Conservation (phyloP, 2,888 invertebrate genomes). For the Teinopalpus imperialis region DNA sequence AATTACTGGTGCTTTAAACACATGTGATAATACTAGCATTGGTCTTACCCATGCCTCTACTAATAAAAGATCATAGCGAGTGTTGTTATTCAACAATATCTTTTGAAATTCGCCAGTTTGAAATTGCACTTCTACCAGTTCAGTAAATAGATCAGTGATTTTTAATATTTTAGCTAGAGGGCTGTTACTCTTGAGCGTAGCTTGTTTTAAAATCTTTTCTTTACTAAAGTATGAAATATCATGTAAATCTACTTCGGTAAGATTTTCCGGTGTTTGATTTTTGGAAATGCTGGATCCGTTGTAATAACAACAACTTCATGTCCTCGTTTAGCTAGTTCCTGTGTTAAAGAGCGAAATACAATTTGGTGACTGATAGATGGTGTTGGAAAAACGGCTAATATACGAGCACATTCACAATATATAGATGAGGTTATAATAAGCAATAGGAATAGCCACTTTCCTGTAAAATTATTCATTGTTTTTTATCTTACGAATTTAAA, state of each 20-base stretch:
- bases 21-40: conserved; percentile 35
- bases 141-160: conserved; percentile 15
- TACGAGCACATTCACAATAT: too few species aligned
- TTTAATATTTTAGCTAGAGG: conserved; percentile 18
- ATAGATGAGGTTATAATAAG: too few species aligned
- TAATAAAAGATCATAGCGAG: conserved; percentile 39
- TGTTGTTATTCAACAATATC: conserved; percentile 23
- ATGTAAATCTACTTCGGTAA: conserved; percentile 46
- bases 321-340: conserved; percentile 50
- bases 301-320: conserved; percentile 58
- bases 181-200: conserved; percentile 19
- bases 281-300: conserved; percentile 38
- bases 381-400: conserved; percentile 48
- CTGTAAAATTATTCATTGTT: too few species aligned
- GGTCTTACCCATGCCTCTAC: conserved; percentile 36
- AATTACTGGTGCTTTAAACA: conserved; percentile 44
- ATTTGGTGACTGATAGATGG: conserved; percentile 13
- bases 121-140: conserved; percentile 13
- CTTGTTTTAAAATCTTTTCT: conserved; percentile 21
- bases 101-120: conserved; percentile 14
- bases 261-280: conserved; percentile 33
- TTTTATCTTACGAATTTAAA: too few species aligned
- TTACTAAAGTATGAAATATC: conserved; percentile 34
- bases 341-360: conserved; percentile 28
- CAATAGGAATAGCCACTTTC: too few species aligned